Conservation (phyloP, 64 coral and sea anemone genomes). For the Montipora cactus region DNA sequence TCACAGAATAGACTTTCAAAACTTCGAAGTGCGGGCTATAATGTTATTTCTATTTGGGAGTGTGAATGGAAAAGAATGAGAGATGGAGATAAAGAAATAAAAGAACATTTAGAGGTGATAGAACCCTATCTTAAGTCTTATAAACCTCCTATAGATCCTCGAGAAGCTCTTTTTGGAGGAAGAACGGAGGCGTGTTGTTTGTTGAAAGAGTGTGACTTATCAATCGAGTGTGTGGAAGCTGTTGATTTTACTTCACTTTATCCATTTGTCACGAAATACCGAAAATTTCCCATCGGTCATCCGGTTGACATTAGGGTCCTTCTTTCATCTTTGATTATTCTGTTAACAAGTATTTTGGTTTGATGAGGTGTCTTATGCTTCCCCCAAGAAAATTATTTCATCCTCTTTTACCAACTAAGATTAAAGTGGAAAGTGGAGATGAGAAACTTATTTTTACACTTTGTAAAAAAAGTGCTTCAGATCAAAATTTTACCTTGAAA, state of each 20-base stretch:
- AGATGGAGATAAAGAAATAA: too few relatives aligned
- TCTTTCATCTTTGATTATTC: not conserved
- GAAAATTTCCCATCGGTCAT: not conserved
- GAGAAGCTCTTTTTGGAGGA: not conserved
- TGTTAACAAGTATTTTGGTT: not conserved
- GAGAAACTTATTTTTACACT: too few relatives aligned
- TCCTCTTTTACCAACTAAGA: not conserved
- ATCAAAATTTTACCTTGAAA: too few relatives aligned
- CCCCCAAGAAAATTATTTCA: not conserved
- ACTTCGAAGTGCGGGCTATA: too few relatives aligned
- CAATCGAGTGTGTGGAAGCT: not conserved
- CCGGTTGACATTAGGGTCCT: not conserved
- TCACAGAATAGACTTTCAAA: too few relatives aligned
- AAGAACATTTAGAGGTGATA: too few relatives aligned
- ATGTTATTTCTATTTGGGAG: too few relatives aligned
- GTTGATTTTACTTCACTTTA: not conserved
- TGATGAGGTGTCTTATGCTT: not conserved
- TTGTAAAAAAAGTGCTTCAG: too few relatives aligned
- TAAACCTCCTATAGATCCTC: too few relatives aligned
- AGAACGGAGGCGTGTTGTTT: not conserved
- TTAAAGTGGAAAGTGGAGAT: too few relatives aligned
- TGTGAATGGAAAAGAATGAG: too few relatives aligned
- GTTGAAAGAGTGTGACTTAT: not conserved
- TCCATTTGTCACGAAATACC: not conserved
- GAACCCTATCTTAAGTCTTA: too few relatives aligned